Evolutionary conservation across 2,113 vertebrate genomes (phyloP).

Genomic region (Daboia siamensis): DNA sequence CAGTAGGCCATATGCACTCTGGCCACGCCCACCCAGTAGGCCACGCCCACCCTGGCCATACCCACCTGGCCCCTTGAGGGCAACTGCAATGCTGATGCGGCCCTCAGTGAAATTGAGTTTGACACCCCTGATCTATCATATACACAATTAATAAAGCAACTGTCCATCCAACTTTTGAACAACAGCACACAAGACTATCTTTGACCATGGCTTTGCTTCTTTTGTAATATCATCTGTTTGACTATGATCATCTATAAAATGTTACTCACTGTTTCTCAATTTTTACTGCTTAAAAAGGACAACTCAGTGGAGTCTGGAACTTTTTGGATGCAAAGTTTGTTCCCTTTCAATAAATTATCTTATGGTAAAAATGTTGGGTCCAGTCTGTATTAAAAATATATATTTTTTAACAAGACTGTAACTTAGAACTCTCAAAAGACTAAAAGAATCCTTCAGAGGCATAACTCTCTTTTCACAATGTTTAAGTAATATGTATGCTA

Average conservation of each 20-base stretch:
- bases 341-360: background rate
- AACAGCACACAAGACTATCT: background rate
- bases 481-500: background rate
- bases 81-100: no score
- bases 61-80: no score
- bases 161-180: background rate
- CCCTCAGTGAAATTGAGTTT: no score
- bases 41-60: no score
- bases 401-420: background rate
- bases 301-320: background rate
- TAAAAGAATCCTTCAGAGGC: background rate
- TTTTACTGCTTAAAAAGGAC: background rate
- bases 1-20: no score
- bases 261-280: background rate
- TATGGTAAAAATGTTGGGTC: background rate
- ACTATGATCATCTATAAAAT: background rate
- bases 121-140: no score
- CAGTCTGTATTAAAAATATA: background rate
- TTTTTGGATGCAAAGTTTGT: background rate
- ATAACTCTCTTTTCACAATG: background rate
- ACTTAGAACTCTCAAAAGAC: background rate
- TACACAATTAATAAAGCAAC: background rate
- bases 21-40: no score
- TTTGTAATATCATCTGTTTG: background rate
- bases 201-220: background rate